Conservation (phyloP, 2,113 vertebrate genomes). For the Nansenia antarctica region DNA sequence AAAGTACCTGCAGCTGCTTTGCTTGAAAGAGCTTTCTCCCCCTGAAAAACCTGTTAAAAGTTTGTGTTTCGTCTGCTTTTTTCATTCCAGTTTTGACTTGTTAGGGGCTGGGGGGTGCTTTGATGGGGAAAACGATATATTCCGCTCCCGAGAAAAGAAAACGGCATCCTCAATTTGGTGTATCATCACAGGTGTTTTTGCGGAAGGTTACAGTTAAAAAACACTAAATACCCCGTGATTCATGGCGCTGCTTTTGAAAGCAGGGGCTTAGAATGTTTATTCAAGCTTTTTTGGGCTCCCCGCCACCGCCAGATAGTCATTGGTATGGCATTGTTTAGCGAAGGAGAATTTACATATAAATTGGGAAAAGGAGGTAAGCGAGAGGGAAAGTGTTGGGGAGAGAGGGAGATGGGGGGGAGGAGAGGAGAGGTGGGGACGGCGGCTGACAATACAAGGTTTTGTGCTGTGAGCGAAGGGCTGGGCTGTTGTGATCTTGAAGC, state of each 20-base stretch:
- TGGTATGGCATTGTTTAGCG: slow-evolving; percentile 70
- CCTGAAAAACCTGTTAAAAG: neutral
- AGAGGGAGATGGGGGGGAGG: slow-evolving; percentile 34
- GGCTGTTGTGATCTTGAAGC: slow-evolving; percentile 48
- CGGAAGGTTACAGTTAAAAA: slow-evolving; percentile 48
- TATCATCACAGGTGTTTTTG: slow-evolving; percentile 42
- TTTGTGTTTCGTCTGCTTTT: neutral
- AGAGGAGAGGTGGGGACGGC: slow-evolving; percentile 5
- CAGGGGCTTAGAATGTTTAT: slow-evolving; percentile 59
- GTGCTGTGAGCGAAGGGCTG: slow-evolving; percentile 36
- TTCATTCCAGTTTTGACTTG: neutral
- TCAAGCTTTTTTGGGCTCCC: slow-evolving; percentile 51
- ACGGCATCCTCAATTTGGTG: neutral
- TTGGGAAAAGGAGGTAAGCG: slow-evolving; percentile 70
- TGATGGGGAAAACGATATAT: neutral
- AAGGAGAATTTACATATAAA: slow-evolving; percentile 78
- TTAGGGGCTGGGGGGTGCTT: neutral
- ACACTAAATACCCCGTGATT: slow-evolving; percentile 52
- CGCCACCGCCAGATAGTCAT: slow-evolving; percentile 63
- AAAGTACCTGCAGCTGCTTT: no score
- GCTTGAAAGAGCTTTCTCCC: no score
- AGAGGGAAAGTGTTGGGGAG: slow-evolving; percentile 35
- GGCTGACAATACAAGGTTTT: slow-evolving; percentile 61
- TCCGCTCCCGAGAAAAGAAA: neutral
- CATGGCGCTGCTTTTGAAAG: slow-evolving; percentile 50